Evolutionary conservation across 2,888 invertebrate species (phyloP).

Genomic region (Tetropium fuscum): DNA sequence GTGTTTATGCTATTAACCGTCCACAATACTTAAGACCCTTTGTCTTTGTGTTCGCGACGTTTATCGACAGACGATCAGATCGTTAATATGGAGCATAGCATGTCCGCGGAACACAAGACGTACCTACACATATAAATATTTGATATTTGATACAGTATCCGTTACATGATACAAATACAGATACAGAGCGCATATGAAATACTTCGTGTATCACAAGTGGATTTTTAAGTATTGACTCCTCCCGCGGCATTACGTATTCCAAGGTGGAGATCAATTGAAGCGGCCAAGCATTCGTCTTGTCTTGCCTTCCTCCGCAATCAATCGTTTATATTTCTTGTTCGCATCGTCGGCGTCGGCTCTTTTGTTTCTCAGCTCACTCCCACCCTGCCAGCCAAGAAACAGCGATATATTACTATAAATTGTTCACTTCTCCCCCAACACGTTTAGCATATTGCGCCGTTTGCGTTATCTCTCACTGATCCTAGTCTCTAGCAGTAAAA

Average conservation of each 20-base stretch:
- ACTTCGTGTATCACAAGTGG: too few species aligned
- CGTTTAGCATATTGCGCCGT: neutral
- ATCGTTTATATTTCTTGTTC: conserved; percentile 25
- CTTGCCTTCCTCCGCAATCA: conserved; percentile 27
- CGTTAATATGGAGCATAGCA: too few species aligned
- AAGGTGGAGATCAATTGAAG: conserved; percentile 14
- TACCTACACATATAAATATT: too few species aligned
- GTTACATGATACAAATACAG: too few species aligned
- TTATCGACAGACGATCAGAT: too few species aligned
- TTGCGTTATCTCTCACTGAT: neutral
- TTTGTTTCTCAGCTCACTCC: conserved; percentile 24
- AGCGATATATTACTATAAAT: conserved; percentile 18
- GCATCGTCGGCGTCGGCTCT: conserved; percentile 24
- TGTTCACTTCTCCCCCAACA: conserved; percentile 6
- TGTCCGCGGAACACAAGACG: too few species aligned
- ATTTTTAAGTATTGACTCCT: conserved; percentile 2
- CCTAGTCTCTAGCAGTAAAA: too few species aligned
- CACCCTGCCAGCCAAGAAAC: conserved; percentile 11
- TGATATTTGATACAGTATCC: too few species aligned
- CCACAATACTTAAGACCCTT: too few species aligned
- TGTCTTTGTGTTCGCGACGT: too few species aligned
- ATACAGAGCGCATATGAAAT: too few species aligned
- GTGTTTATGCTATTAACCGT: too few species aligned
- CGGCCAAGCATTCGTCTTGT: conserved; percentile 12
- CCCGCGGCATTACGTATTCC: neutral